These are phyloP conservation scores for Cyprinodon diabolis DNA, from an alignment of 2,797 vertebrate genomes.

Conservation along the genomic window DNA sequence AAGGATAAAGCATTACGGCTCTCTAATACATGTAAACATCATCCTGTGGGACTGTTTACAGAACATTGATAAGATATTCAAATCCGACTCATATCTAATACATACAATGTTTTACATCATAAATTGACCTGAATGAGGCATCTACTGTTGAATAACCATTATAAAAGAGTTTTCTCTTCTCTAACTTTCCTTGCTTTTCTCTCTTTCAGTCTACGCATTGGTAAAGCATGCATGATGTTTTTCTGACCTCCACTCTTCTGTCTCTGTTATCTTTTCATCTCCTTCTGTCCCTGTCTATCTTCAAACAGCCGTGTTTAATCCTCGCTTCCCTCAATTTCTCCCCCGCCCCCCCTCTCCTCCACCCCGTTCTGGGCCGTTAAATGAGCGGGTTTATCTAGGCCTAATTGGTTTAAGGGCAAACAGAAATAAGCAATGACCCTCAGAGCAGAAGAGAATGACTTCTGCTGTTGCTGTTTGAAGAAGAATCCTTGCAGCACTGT, in stretches of 20 bases:
- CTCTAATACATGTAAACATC: conserved; percentile 14
- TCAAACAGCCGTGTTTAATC: conserved; percentile 40
- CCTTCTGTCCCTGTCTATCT: conserved; percentile 32
- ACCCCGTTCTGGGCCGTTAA: conserved; percentile 68
- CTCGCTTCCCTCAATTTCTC: conserved; percentile 10
- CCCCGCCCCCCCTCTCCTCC: conserved; percentile 31
- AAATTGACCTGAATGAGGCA: conserved; percentile 2
- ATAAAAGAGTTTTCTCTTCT: not conserved
- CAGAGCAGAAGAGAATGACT: conserved; percentile 74
- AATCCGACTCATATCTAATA: conserved; percentile 33
- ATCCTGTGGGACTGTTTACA: conserved; percentile 38
- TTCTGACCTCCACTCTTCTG: conserved; percentile 50
- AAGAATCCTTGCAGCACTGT: conserved; percentile 55
- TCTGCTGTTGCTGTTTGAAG: conserved; percentile 68
- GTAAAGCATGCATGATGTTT: conserved; percentile 49
- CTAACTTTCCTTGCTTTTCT: conserved; percentile 17
- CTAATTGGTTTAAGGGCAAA: conserved; percentile 84
- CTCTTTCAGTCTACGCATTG: conserved; percentile 48
- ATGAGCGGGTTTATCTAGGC: conserved; percentile 73
- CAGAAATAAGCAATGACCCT: conserved; percentile 75
- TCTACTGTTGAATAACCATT: conserved; percentile 21
- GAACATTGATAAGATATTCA: conserved; percentile 38
- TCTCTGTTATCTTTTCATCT: conserved; percentile 44
- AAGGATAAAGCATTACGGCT: conserved; percentile 35
- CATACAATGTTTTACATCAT: conserved; percentile 26